Conservation (phyloP, 2,113 vertebrate genomes). For the Sturnus vulgaris region DNA sequence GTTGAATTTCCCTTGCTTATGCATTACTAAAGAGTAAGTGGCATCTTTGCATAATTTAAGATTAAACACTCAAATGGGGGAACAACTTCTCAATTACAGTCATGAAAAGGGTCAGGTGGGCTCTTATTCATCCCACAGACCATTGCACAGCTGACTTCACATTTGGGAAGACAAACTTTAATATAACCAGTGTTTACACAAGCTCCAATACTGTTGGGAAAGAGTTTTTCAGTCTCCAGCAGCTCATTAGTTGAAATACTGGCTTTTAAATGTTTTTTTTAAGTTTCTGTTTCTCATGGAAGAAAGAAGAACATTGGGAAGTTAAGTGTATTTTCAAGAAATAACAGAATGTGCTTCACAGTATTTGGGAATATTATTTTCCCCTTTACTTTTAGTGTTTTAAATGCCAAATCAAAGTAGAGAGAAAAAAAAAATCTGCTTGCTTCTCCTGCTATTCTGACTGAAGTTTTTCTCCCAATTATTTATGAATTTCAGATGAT, state of each 20-base stretch:
- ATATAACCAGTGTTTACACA: not conserved
- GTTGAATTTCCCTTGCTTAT: slow-evolving; percentile 16
- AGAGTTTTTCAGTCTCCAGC: not conserved
- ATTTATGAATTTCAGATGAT: not conserved
- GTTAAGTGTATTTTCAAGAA: not conserved
- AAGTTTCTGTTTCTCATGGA: not conserved
- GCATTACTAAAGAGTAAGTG: not conserved
- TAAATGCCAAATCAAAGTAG: not conserved
- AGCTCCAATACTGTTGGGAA: not conserved
- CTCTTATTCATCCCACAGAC: not conserved
- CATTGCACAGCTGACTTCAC: not conserved
- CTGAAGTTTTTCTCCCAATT: not conserved
- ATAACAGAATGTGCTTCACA: not conserved
- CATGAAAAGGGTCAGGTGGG: not conserved
- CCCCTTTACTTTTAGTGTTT: not conserved
- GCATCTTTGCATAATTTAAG: slow-evolving; percentile 2
- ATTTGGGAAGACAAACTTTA: not conserved
- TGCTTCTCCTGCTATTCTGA: not conserved
- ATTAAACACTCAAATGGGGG: not conserved
- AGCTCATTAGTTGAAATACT: not conserved
- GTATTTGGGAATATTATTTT: not conserved
- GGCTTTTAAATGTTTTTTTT: not conserved
- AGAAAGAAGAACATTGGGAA: not conserved
- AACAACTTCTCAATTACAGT: not conserved
- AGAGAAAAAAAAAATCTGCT: not conserved